Conservation (phyloP, 2,888 invertebrate genomes). For the Drosophila cyrtoloma region DNA sequence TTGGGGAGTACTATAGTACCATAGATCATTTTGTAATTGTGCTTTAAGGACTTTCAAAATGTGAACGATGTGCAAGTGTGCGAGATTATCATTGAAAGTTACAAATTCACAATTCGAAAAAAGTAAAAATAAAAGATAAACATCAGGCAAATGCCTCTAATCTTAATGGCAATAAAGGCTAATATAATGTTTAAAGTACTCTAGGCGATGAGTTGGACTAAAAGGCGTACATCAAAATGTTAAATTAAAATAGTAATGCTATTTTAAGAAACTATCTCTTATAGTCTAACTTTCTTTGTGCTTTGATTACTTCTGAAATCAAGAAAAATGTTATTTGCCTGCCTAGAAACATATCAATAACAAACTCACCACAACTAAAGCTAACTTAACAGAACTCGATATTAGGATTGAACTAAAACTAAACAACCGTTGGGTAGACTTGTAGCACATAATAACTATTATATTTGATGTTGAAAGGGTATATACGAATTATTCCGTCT, state of each 20-base stretch:
- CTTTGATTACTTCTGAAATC: not conserved
- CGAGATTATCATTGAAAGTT: conserved; percentile 8
- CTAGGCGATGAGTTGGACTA: not conserved
- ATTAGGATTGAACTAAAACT: conserved; percentile 46
- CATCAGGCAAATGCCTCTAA: not conserved
- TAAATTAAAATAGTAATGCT: not conserved
- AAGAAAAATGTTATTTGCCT: not conserved
- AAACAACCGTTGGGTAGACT: conserved; percentile 51
- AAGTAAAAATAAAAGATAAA: not conserved
- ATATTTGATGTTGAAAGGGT: conserved; percentile 21
- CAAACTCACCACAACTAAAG: conserved; percentile 11
- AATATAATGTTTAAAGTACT: not conserved
- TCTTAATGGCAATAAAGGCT: conserved; percentile 3
- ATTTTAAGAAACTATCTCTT: not conserved
- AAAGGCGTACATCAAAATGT: not conserved
- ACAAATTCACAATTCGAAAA: not conserved
- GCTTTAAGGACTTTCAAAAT: not conserved
- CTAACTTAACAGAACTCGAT: conserved; percentile 24
- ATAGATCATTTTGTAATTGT: conserved; percentile 3
- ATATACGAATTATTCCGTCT: not conserved
- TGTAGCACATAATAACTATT: conserved; percentile 18
- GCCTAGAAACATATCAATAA: not conserved
- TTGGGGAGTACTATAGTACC: not conserved
- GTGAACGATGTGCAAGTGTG: not conserved
- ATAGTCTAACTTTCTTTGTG: not conserved